Percentiles rank a stretch among this genome's conserved stretches.
Conservation (phyloP, 2,113 vertebrate species). For the Grammomys dolichurus region DNA sequence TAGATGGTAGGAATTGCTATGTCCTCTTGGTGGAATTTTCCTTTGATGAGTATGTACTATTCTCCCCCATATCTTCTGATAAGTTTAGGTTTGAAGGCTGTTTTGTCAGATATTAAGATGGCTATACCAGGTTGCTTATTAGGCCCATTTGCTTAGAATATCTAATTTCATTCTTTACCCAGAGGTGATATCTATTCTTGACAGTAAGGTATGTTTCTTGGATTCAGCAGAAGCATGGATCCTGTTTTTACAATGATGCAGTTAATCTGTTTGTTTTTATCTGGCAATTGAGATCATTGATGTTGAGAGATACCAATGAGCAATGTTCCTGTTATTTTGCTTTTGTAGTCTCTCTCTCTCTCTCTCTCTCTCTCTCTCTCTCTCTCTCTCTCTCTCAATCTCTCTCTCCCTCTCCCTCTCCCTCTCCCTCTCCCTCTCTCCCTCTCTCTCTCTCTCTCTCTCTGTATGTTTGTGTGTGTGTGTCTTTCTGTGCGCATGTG, state of each 20-base stretch:
- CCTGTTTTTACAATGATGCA: background rate
- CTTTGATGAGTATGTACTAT: background rate
- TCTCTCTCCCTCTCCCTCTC: too few relatives aligned
- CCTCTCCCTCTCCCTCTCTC: too few relatives aligned
- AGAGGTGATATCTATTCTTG: background rate
- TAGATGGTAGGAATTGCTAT: too few relatives aligned
- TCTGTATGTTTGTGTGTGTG: background rate
- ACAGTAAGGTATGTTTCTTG: background rate
- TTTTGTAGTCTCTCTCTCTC: too few relatives aligned
- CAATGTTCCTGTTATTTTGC: background rate
- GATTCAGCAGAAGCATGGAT: background rate
- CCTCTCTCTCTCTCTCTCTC: too few relatives aligned
- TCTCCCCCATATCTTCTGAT: too few relatives aligned
- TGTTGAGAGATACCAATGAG: background rate
- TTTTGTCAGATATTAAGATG: background rate
- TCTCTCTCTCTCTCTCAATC: too few relatives aligned
- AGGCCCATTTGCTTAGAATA: too few relatives aligned
- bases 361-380: too few relatives aligned
- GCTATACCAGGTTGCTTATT: too few relatives aligned
- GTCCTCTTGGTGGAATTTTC: background rate
- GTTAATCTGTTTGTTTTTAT: background rate
- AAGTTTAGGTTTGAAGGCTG: background rate
- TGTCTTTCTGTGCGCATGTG: too few relatives aligned
- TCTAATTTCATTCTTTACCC: too few relatives aligned
- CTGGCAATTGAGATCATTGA: background rate